Evolutionary conservation across 2,113 vertebrate species (phyloP).

Genomic region (Carollia perspicillata): DNA sequence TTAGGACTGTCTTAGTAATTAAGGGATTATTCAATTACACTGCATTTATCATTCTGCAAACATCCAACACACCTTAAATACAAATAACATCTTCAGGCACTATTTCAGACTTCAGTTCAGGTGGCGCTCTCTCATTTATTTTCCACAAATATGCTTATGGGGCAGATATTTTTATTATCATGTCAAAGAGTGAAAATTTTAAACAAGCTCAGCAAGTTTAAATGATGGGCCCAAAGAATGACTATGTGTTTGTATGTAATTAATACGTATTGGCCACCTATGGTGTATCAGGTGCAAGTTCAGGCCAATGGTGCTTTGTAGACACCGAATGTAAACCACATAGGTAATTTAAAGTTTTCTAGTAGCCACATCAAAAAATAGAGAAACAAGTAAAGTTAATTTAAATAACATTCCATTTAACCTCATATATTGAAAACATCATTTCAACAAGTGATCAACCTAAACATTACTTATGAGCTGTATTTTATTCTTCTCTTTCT

Average conservation of each 20-base stretch:
- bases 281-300: not conserved
- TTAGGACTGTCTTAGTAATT: slow-evolving; percentile 25
- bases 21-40: slow-evolving; percentile 19
- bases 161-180: not conserved
- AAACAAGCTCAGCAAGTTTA: not conserved
- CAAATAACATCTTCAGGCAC: not conserved
- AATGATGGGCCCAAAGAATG: not conserved
- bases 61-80: not conserved
- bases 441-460: not conserved
- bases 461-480: not conserved
- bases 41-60: not conserved
- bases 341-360: not conserved
- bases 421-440: not conserved
- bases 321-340: not conserved
- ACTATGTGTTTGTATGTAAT: not conserved
- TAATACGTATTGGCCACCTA: not conserved
- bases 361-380: too few relatives aligned
- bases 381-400: too few relatives aligned
- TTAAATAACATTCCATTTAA: too few relatives aligned
- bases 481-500: not conserved
- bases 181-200: not conserved
- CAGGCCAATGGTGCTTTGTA: not conserved
- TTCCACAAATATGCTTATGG: not conserved
- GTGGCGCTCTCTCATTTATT: not conserved
- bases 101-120: not conserved